Base-by-base conservation (phyloP, 2,888 invertebrate genomes). In the Hypomecis punctinalis region DNA sequence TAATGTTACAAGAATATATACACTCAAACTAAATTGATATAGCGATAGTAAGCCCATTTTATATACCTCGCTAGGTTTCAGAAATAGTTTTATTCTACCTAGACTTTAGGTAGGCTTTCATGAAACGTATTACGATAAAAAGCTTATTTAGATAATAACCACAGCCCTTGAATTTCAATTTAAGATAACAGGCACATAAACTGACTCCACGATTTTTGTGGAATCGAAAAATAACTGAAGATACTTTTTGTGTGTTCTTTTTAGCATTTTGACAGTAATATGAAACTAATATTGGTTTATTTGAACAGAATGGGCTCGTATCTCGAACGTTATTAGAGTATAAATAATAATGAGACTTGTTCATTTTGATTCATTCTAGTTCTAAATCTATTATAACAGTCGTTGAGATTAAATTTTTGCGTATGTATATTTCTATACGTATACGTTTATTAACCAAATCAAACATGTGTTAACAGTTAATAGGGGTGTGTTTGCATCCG, bases 91-190 rank as follows among this genome's bases (percentile, higher is more conserved):
- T 48, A 46, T 61, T 61, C 49, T 57, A 48, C 45, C 53, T 45
- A 42, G 56, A 48, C 54, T 58, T 61, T 66, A 47, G 35, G 58
- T 13, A 47, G 54, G 42, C 54, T 59, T 57, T 58, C 47, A 48
- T 46, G 63, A 58, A 61, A 55, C 54, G 58, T 53, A 47, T 56
- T 56, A 54, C 61, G 62, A 67, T 67, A 60, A 67, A 65, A 63
- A 59, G 11, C 61, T 56, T 52, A 58, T 67, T 67, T 45, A 55
- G 46, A 54, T 67, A 61, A 65, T 60, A 60, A 47, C 54, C 54
- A 45, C 48, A 54, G 57, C 59, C 11, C 59, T 56, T 58, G 54
- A 66, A 57, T 55, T 64, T 64, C 57, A 61, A 65, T 65, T 65
- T 57, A 33, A 52, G 56, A 57, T 61, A 61, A 61, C 33, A 36